Percentiles rank a stretch among this genome's conserved stretches.
These are phyloP conservation scores for Lysandra coridon DNA, from an alignment of 2,888 invertebrate species.

Conservation along the genomic window DNA sequence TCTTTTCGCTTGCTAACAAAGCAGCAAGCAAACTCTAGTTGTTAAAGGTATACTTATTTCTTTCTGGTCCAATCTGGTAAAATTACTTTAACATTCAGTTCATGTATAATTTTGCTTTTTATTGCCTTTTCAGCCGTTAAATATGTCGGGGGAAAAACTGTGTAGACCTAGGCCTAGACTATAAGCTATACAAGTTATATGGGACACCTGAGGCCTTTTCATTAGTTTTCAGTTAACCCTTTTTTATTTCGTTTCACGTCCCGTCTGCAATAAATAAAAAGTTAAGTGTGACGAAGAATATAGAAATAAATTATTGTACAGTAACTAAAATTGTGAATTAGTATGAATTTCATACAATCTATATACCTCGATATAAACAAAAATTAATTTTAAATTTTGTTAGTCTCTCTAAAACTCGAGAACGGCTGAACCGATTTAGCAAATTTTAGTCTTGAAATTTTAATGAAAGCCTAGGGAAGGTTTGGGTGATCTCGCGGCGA, in stretches of 20 bases:
- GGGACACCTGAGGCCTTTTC: conserved; percentile 18
- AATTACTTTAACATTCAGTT: not conserved
- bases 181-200: not conserved
- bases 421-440: too few species aligned
- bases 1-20: too few species aligned
- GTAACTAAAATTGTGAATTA: too few species aligned
- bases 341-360: too few species aligned
- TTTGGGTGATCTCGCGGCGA: too few species aligned
- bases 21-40: not conserved
- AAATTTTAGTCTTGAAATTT: too few species aligned
- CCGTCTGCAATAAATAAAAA: not conserved
- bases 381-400: too few species aligned
- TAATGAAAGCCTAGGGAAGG: too few species aligned
- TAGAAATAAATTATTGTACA: too few species aligned
- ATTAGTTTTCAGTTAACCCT: conserved; percentile 7
- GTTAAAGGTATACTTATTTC: not conserved
- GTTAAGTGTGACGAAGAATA: not conserved
- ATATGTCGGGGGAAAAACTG: not conserved
- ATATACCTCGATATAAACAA: too few species aligned
- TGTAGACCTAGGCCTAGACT: not conserved
- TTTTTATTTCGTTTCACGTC: conserved; percentile 18
- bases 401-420: too few species aligned
- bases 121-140: not conserved
- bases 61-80: too few species aligned
- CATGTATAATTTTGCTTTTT: not conserved